Conservation (phyloP, 2,888 invertebrate genomes). For the Neoitamus cyanurus region DNA sequence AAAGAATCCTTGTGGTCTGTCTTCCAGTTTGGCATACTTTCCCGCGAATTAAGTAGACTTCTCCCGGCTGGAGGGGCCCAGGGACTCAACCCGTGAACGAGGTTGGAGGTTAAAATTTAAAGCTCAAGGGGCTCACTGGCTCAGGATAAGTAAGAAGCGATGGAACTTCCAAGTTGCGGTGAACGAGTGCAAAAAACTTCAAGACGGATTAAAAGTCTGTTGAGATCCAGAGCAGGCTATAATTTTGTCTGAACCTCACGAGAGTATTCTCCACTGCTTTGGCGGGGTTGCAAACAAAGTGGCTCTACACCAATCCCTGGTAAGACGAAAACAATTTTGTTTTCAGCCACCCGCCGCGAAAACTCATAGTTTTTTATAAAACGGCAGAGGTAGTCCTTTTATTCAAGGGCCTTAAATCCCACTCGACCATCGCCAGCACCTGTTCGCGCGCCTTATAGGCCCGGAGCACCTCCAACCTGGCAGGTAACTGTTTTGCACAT, state of each 20-base stretch:
- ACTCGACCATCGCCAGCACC: neutral
- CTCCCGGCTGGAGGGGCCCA: neutral
- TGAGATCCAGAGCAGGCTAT: conserved; percentile 9
- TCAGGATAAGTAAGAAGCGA: conserved; percentile 10
- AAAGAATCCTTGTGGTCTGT: conserved; percentile 31
- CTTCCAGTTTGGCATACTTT: conserved; percentile 39
- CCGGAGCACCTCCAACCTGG: neutral
- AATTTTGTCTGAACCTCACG: neutral
- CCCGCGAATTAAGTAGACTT: conserved; percentile 27
- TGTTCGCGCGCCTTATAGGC: neutral
- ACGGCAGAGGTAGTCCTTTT: neutral
- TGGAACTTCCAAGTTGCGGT: neutral
- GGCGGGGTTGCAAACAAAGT: conserved; percentile 15
- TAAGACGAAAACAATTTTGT: neutral
- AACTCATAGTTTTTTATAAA: neutral
- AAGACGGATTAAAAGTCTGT: conserved; percentile 14
- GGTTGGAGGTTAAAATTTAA: conserved; percentile 33
- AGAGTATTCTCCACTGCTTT: neutral
- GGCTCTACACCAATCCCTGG: neutral
- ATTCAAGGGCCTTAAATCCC: neutral
- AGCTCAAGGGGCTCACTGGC: conserved; percentile 3
- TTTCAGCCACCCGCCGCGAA: neutral
- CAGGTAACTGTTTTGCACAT: neutral
- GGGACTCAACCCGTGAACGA: neutral
- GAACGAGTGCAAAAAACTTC: conserved; percentile 19